Percentiles rank a stretch among this genome's conserved stretches.
phyloP scores from a whole-genome alignment of 2,797 vertebrate genomes.

The Enteromius fasciolatus region DNA sequence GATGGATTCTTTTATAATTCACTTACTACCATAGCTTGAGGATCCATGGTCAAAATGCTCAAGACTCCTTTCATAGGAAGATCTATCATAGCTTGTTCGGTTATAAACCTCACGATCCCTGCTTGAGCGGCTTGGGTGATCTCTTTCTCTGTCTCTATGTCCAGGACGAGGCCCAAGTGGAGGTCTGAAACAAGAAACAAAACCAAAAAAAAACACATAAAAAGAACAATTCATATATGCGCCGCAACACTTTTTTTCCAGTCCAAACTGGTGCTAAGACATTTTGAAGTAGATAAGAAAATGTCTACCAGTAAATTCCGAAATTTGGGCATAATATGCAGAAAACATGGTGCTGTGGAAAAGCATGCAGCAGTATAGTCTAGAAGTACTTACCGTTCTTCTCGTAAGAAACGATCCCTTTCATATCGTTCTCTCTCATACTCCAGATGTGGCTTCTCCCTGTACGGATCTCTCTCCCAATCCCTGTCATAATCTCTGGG shows the following conservation, averaged over 20 bases:
- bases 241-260: not conserved
- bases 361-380: not conserved
- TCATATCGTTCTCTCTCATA: slow-evolving; percentile 93
- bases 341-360: not conserved
- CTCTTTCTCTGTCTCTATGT: slow-evolving; percentile 83
- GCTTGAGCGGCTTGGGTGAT: slow-evolving; percentile 83
- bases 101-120: slow-evolving; percentile 84
- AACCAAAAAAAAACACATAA: not conserved
- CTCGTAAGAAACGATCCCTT: slow-evolving; percentile 87
- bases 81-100: slow-evolving; percentile 87
- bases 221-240: no score
- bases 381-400: slow-evolving; percentile 83
- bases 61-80: slow-evolving; percentile 83
- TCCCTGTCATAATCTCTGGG: slow-evolving; percentile 92
- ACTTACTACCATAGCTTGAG: slow-evolving; percentile 84
- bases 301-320: not conserved
- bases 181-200: slow-evolving; percentile 66
- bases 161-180: slow-evolving; percentile 76
- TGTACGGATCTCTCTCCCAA: slow-evolving; percentile 80
- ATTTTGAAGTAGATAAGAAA: not conserved
- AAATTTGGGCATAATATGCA: not conserved
- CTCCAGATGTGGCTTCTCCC: slow-evolving; percentile 83
- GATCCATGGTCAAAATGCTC: slow-evolving; percentile 87
- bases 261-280: not conserved
- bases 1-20: not conserved